Evolutionary conservation across 1,140 invertebrate genomes (phyloP).

Genomic region (Hylaeus volcanicus): DNA sequence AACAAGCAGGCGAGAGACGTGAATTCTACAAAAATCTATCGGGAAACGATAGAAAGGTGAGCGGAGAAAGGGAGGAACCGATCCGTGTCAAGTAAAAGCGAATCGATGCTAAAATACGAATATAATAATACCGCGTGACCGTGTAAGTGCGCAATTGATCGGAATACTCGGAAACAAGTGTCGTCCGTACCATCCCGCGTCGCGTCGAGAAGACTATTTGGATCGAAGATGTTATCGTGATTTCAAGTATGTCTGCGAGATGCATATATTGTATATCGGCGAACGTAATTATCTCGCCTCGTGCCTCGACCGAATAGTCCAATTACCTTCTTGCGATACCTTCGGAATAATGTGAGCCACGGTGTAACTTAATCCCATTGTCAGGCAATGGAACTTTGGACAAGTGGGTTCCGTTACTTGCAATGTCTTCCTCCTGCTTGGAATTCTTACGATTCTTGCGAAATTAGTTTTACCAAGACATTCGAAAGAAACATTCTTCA

Average conservation of each 20-base stretch:
- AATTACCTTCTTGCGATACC: conserved; percentile 42
- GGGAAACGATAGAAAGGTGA: conserved; percentile 11
- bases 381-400: neutral
- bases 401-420: too few relatives aligned
- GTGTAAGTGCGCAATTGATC: neutral
- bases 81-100: conserved; percentile 16
- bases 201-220: conserved; percentile 13
- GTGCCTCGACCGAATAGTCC: conserved; percentile 27
- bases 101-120: conserved; percentile 23
- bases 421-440: too few relatives aligned
- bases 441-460: too few relatives aligned
- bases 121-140: conserved; percentile 24
- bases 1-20: conserved; percentile 10
- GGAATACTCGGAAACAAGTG: too few relatives aligned
- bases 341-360: conserved; percentile 12
- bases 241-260: conserved; percentile 53
- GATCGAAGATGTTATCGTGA: conserved; percentile 35
- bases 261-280: conserved; percentile 27
- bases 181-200: too few relatives aligned
- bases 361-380: conserved; percentile 16
- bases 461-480: too few relatives aligned
- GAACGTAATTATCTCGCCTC: conserved; percentile 52
- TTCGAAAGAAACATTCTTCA: too few relatives aligned
- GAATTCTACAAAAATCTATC: conserved; percentile 40
- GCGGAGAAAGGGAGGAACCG: neutral